phyloP scores from a whole-genome alignment of 2,113 vertebrate species.

The Gnathonemus longibarbis region DNA sequence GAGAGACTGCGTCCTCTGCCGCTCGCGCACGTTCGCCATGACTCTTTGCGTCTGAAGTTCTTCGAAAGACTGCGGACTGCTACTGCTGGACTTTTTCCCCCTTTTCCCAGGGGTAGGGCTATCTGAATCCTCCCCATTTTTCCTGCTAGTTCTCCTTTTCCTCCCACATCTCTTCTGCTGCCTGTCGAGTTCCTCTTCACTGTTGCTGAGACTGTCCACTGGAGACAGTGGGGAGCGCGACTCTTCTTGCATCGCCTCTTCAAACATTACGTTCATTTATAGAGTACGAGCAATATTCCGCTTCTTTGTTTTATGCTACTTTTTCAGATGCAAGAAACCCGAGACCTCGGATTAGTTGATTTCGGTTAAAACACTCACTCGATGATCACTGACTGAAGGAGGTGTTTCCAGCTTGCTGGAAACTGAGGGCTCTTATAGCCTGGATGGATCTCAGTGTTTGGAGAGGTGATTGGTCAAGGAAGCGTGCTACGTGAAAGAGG shows the following conservation, averaged over 20 bases:
- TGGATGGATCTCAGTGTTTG: conserved; percentile 77
- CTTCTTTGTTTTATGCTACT: not conserved
- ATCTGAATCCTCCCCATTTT: conserved; percentile 73
- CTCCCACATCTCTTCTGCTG: conserved; percentile 68
- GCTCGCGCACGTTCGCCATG: conserved; percentile 94
- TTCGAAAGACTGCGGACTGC: conserved; percentile 83
- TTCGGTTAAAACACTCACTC: conserved; percentile 32
- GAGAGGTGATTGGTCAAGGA: conserved; percentile 77
- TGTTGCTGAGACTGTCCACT: conserved; percentile 90
- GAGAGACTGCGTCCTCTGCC: conserved; percentile 92
- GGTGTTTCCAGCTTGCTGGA: conserved; percentile 68
- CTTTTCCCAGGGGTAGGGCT: conserved; percentile 74
- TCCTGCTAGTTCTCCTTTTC: conserved; percentile 75
- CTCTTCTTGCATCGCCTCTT: conserved; percentile 80
- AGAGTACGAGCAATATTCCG: not conserved
- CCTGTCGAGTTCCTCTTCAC: conserved; percentile 86
- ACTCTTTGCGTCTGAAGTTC: conserved; percentile 92
- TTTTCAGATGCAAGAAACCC: not conserved
- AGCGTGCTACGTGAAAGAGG: conserved; percentile 72
- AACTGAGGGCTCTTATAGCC: conserved; percentile 82
- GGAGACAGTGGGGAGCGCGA: conserved; percentile 79
- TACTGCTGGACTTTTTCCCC: conserved; percentile 74
- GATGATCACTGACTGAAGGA: conserved; percentile 54
- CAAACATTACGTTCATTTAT: conserved; percentile 44
- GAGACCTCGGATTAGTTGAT: not conserved